These are phyloP conservation scores for Menura novaehollandiae DNA, from an alignment of 2,113 vertebrate genomes.

Conservation along the genomic window DNA sequence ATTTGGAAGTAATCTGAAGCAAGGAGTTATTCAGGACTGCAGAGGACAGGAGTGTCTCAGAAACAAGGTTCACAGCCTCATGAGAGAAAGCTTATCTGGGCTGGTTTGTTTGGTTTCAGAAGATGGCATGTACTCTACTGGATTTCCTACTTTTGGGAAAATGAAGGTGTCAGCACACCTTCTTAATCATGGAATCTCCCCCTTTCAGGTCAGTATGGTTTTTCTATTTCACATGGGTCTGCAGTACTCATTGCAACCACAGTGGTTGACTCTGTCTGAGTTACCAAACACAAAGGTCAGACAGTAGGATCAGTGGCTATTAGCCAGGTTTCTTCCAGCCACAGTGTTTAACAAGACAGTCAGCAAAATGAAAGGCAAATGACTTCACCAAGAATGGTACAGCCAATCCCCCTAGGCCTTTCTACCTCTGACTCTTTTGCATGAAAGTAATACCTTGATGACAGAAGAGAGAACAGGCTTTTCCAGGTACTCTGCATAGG, in stretches of 20 bases:
- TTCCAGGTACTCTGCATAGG: not conserved
- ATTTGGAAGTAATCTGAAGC: not conserved
- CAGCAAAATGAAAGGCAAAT: not conserved
- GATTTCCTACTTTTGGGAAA: not conserved
- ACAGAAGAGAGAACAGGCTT: not conserved
- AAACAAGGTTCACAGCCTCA: not conserved
- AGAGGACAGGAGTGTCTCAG: not conserved
- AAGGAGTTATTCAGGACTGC: not conserved
- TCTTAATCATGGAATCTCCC: not conserved
- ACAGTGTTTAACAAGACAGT: not conserved
- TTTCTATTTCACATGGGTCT: not conserved
- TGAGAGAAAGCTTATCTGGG: not conserved
- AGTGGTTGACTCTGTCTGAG: not conserved
- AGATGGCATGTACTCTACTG: not conserved
- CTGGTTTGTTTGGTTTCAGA: not conserved
- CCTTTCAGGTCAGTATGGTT: not conserved
- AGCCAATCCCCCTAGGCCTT: not conserved
- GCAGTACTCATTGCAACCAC: not conserved
- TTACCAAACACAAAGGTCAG: not conserved
- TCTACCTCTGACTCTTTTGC: not conserved
- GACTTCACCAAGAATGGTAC: not conserved
- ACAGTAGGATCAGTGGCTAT: not conserved
- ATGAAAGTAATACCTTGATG: not conserved
- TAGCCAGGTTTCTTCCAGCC: not conserved
- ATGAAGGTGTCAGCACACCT: not conserved